Conservation (phyloP, 2,797 vertebrate species). For the Lerista edwardsae region DNA sequence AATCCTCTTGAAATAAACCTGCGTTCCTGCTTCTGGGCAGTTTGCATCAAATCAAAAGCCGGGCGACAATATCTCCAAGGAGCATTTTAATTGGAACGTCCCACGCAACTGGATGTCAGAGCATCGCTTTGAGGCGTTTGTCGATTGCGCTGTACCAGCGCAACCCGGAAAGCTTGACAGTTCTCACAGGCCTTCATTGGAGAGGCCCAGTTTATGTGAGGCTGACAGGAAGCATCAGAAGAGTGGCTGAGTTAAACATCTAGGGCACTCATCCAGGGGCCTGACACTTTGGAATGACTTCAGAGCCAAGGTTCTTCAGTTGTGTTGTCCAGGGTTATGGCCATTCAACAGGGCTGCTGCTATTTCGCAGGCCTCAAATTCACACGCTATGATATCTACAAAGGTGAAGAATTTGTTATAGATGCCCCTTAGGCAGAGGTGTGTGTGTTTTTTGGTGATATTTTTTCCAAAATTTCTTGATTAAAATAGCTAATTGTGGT, state of each 20-base stretch:
- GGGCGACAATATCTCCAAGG: constrained; percentile 15
- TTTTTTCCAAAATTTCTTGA: too few species aligned
- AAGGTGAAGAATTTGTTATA: neutral
- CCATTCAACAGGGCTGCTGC: neutral
- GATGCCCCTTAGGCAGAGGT: too few species aligned
- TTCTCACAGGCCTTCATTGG: constrained; percentile 36
- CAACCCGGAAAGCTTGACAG: constrained; percentile 10
- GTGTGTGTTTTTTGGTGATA: too few species aligned
- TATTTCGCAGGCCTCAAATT: constrained; percentile 5
- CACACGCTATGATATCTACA: neutral
- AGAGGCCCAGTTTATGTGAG: constrained; percentile 34
- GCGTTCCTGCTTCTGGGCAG: neutral
- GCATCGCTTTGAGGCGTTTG: constrained; percentile 34
- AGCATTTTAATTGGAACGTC: constrained; percentile 29
- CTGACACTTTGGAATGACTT: constrained; percentile 6
- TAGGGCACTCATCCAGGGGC: constrained; percentile 6
- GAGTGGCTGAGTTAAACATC: constrained; percentile 32
- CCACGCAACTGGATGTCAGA: constrained; percentile 32
- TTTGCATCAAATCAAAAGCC: constrained; percentile 25
- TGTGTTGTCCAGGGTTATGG: neutral
- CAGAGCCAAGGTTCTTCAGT: neutral
- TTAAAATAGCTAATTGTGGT: too few species aligned
- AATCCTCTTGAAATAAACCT: constrained; percentile 6
- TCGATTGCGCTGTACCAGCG: neutral
- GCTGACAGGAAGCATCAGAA: constrained; percentile 42